Base-by-base conservation (phyloP, 2,113 vertebrate species). In the Varanus salvator region DNA sequence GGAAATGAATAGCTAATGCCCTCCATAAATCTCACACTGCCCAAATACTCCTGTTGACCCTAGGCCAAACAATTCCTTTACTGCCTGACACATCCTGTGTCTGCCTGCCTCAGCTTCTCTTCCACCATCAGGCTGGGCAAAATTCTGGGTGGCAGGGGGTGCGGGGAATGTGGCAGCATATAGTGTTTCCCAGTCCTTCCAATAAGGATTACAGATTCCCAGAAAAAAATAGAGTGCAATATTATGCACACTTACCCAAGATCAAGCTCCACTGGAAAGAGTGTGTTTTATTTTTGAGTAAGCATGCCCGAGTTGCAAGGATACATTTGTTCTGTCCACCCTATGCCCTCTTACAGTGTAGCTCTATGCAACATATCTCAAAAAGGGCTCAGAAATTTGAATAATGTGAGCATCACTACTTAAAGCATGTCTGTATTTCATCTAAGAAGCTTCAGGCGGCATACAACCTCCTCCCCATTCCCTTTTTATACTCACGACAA, bases 1-100 rank as follows among this genome's bases (percentile, higher is more conserved):
- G 80, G 80, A 89, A 83, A 83, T 89, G 80, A 75, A 83, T 89
- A 74, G 87, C 52, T 64, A 89, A 71, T 75, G 50, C 69, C 57
- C 54, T 27, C 60, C 80, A 89, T 89, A 89, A 83, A 89, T 83
- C 80, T 83, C 71, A 89, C 69, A 57, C 87, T 80, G 86, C 86
- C 86, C 76, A 80, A 80, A 83, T 48, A 74, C 52, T 48, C 27
- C 27, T n/a, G 17, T 9, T 83, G 80, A 83, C 80, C 80, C 54
- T 31, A 48, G 71, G 69, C 69, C 52, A 83, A 89, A 54, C 8
- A 8, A 89, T 83, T 75, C 87, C 68, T 83, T 83, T 64, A 64
- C 80, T 83, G 75, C 80, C 34, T 83, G 52, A 75, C 38, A 25
- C 69, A 44, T 88, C 50, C n/a, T 25, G 8, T 85, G 84, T 74